Conservation (phyloP, 2,113 vertebrate genomes). For the Hassar affinis region DNA sequence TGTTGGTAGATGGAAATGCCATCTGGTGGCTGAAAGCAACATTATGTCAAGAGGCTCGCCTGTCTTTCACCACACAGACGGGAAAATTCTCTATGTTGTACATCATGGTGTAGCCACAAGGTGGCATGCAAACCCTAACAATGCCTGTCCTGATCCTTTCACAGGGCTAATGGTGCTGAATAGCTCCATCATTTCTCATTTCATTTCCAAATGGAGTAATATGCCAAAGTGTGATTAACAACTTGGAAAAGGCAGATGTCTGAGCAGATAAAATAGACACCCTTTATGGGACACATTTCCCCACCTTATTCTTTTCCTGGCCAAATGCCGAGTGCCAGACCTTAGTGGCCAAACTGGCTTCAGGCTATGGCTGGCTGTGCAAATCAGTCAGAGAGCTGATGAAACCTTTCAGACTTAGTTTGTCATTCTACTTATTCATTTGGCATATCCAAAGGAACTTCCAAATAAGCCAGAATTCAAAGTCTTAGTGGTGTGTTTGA, state of each 20-base stretch:
- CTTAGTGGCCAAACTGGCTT: conserved; percentile 4
- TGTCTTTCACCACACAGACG: not conserved
- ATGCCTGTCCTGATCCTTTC: not conserved
- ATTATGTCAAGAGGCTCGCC: not conserved
- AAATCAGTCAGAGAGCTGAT: conserved; percentile 11
- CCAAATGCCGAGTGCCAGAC: not conserved
- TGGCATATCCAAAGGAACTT: not conserved
- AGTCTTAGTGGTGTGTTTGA: too few species aligned
- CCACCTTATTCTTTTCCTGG: conserved; percentile 12
- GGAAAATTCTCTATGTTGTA: not conserved
- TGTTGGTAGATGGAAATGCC: conserved; percentile 18
- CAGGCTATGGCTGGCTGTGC: not conserved
- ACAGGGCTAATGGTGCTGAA: conserved; percentile 1
- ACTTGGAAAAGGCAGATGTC: conserved; percentile 10
- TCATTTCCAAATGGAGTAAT: conserved; percentile 2
- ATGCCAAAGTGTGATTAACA: conserved; percentile 4
- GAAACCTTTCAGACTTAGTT: conserved; percentile 1
- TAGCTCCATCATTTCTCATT: conserved; percentile 17
- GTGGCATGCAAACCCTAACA: conserved; percentile 18
- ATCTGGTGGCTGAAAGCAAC: conserved; percentile 32
- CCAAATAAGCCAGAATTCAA: not conserved
- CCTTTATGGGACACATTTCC: conserved; percentile 5
- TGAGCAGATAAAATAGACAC: not conserved
- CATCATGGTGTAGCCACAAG: conserved; percentile 12
- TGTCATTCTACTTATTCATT: not conserved